These are phyloP conservation scores for Nerophis lumbriciformis DNA, from an alignment of 2,113 vertebrate genomes.

Conservation along the genomic window DNA sequence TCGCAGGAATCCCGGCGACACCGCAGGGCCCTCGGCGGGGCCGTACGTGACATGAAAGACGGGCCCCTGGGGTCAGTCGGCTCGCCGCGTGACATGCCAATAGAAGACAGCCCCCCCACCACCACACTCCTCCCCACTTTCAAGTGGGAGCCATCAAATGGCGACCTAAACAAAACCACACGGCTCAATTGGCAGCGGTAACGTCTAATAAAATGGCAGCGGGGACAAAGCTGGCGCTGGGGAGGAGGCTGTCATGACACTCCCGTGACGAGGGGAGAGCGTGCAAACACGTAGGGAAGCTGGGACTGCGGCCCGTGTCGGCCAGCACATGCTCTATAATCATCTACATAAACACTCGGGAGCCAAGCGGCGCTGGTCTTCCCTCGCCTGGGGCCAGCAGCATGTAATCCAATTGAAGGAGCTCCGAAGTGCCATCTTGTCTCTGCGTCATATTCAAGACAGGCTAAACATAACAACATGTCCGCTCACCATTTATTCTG, in stretches of 20 bases:
- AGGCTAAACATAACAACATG: slow-evolving; percentile 74
- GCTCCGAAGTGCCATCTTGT: slow-evolving; percentile 64
- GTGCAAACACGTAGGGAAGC: slow-evolving; percentile 51
- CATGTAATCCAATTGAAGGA: slow-evolving; percentile 67
- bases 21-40: slow-evolving; percentile 22
- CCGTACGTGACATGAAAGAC: slow-evolving; percentile 30
- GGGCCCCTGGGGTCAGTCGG: slow-evolving; percentile 35
- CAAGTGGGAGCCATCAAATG: slow-evolving; percentile 55
- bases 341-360: slow-evolving; percentile 60
- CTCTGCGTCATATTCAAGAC: slow-evolving; percentile 68
- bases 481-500: slow-evolving; percentile 48
- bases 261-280: slow-evolving; percentile 36
- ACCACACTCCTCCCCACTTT: slow-evolving; percentile 14
- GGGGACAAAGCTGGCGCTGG: slow-evolving; percentile 16
- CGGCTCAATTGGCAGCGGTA: slow-evolving; percentile 53
- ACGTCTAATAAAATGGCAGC: slow-evolving; percentile 62
- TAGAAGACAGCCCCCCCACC: slow-evolving; percentile 31
- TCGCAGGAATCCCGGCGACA: slow-evolving; percentile 23
- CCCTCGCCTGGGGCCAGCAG: slow-evolving; percentile 45
- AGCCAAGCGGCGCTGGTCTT: slow-evolving; percentile 31
- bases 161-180: slow-evolving; percentile 65
- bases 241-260: neutral
- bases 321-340: slow-evolving; percentile 55
- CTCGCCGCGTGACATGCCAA: slow-evolving; percentile 47
- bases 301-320: slow-evolving; percentile 41